phyloP scores from a whole-genome alignment of 2,888 invertebrate genomes.

The Sipha maydis region DNA sequence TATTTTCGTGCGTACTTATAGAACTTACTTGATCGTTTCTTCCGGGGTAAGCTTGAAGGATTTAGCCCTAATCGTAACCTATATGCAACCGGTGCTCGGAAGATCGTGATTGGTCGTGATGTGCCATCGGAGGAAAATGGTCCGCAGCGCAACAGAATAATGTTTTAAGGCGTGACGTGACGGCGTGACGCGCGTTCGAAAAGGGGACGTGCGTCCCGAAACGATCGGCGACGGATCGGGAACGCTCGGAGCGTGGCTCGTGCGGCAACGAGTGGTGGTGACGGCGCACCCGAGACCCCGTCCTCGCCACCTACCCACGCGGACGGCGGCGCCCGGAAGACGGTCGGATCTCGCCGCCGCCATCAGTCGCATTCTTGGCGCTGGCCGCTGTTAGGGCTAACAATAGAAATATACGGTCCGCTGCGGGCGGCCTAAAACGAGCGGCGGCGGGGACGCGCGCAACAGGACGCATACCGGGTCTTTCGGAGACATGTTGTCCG shows the following conservation, averaged over 20 bases:
- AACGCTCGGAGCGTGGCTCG: not conserved
- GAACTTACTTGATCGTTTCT: no score
- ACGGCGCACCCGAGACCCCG: not conserved
- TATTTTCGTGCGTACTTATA: no score
- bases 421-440: slow-evolving; percentile 39
- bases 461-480: not conserved
- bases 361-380: slow-evolving; percentile 53
- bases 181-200: no score
- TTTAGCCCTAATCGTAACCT: no score
- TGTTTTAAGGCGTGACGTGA: no score
- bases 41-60: no score
- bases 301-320: not conserved
- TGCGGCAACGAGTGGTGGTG: not conserved
- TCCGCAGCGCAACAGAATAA: no score
- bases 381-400: slow-evolving; percentile 32
- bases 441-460: not conserved
- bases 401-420: slow-evolving; percentile 31
- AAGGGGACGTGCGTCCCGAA: no score
- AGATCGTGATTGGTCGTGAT: no score
- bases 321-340: not conserved
- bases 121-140: no score
- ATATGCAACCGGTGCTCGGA: no score
- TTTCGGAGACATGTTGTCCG: no score
- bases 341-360: slow-evolving; percentile 26
- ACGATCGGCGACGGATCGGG: not conserved